phyloP scores from a whole-genome alignment of 2,888 invertebrate species.

The Autographa gamma region DNA sequence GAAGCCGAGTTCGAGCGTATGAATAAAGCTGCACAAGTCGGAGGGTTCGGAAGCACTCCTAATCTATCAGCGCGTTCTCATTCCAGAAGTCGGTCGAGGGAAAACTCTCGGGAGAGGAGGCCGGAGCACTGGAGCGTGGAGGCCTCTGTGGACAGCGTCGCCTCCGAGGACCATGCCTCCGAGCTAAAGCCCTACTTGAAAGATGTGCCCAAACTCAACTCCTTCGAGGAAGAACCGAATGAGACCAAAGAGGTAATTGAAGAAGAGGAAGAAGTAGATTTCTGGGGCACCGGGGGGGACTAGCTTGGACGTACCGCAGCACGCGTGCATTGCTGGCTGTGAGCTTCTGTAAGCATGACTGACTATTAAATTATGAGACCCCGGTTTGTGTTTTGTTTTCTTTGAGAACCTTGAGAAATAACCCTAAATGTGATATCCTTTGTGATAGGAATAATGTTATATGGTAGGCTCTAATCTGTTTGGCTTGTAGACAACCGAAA shows the following conservation, averaged over 20 bases:
- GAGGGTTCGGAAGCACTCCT: constrained; percentile 82
- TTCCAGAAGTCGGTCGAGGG: constrained; percentile 88
- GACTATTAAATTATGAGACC: constrained; percentile 81
- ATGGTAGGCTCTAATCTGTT: constrained; percentile 72
- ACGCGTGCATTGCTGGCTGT: constrained; percentile 71
- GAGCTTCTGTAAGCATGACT: constrained; percentile 85
- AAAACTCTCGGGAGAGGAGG: constrained; percentile 80
- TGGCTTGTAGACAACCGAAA: constrained; percentile 70
- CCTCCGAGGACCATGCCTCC: constrained; percentile 63
- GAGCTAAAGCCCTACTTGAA: constrained; percentile 67
- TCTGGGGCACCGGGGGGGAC: constrained; percentile 84
- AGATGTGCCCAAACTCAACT: constrained; percentile 77
- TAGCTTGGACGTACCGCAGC: constrained; percentile 74
- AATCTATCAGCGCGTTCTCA: constrained; percentile 86
- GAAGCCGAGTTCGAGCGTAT: constrained; percentile 88
- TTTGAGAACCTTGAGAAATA: constrained; percentile 63
- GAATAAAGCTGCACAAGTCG: constrained; percentile 68
- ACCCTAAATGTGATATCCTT: constrained; percentile 65
- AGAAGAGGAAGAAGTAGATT: constrained; percentile 78
- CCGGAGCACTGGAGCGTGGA: constrained; percentile 76
- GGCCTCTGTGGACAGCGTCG: constrained; percentile 67
- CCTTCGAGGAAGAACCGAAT: constrained; percentile 83
- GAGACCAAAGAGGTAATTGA: constrained; percentile 81
- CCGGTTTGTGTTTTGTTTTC: constrained; percentile 79
- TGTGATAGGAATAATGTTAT: constrained; percentile 67